These are phyloP conservation scores for Habrosyne pyritoides DNA, from an alignment of 2,888 invertebrate species.

Conservation along the genomic window DNA sequence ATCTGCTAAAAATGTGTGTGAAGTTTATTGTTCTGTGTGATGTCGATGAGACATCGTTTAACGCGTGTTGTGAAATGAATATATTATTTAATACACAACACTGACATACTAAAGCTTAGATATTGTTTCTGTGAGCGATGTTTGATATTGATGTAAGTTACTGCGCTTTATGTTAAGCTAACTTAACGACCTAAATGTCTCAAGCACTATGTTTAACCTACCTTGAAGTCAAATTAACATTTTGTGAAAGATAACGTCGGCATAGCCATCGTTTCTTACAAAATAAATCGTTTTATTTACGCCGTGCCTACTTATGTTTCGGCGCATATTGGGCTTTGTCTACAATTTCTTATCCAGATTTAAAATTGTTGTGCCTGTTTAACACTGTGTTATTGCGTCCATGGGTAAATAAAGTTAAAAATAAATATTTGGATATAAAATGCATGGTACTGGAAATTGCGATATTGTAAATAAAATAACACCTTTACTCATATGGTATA, in stretches of 20 bases:
- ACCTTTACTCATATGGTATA: too few relatives aligned
- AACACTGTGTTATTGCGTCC: slow-evolving; percentile 29
- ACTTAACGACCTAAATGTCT: slow-evolving; percentile 20
- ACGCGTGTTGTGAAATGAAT: slow-evolving; percentile 22
- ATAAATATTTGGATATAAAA: too few relatives aligned
- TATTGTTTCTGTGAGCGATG: slow-evolving; percentile 22
- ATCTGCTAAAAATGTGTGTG: slow-evolving; percentile 2
- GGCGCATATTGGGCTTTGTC: neutral
- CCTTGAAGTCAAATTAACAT: slow-evolving; percentile 29
- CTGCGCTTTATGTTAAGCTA: slow-evolving; percentile 29
- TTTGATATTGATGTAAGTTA: slow-evolving; percentile 22
- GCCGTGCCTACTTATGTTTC: neutral
- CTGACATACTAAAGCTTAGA: slow-evolving; percentile 7
- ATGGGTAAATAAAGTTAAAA: slow-evolving; percentile 12
- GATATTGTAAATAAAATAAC: neutral
- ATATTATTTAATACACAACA: slow-evolving; percentile 16
- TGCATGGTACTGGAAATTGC: neutral
- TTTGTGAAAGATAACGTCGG: neutral
- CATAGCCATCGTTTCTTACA: neutral
- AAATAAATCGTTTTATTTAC: neutral
- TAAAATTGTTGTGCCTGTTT: slow-evolving; percentile 32
- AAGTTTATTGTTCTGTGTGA: slow-evolving; percentile 10
- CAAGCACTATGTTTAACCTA: slow-evolving; percentile 31
- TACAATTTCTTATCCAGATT: slow-evolving; percentile 9
- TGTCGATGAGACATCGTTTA: slow-evolving; percentile 16